These are phyloP conservation scores for Rhegmatorhina hoffmannsi DNA, from an alignment of 2,113 vertebrate species.

Conservation along the genomic window DNA sequence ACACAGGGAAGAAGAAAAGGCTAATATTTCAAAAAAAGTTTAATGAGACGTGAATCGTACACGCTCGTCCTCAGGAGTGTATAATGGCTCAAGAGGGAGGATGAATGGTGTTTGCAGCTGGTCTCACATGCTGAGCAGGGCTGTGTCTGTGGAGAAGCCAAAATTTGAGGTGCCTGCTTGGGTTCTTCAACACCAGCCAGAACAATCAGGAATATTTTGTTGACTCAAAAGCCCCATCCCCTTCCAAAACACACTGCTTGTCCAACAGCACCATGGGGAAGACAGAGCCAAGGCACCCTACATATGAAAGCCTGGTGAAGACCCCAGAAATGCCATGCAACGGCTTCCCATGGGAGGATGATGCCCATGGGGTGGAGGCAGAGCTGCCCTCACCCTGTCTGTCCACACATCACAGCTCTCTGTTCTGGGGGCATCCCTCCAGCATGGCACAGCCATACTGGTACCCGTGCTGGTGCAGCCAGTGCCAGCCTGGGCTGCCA, in stretches of 20 bases:
- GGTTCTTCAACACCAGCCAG: not conserved
- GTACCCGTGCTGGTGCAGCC: not conserved
- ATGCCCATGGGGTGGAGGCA: not conserved
- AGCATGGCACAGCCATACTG: not conserved
- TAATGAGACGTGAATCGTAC: not conserved
- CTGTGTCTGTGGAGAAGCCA: rapidly evolving
- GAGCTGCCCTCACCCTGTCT: not conserved
- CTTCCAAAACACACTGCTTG: not conserved
- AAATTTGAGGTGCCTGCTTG: rapidly evolving
- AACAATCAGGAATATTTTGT: rapidly evolving
- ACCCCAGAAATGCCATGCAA: not conserved
- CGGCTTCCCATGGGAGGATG: not conserved
- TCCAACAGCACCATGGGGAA: rapidly evolving
- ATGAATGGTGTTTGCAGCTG: rapidly evolving
- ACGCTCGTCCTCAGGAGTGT: not conserved
- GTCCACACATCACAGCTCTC: rapidly evolving
- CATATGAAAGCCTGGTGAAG: rapidly evolving
- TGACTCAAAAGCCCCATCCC: not conserved
- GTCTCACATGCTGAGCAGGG: rapidly evolving
- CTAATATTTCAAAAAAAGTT: conserved; percentile 47
- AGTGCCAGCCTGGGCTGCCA: not conserved
- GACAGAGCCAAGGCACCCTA: rapidly evolving
- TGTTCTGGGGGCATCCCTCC: not conserved
- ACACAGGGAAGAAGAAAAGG: not conserved
- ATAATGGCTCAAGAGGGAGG: not conserved